Conservation (phyloP, 1,140 invertebrate genomes). For the Diprion similis region DNA sequence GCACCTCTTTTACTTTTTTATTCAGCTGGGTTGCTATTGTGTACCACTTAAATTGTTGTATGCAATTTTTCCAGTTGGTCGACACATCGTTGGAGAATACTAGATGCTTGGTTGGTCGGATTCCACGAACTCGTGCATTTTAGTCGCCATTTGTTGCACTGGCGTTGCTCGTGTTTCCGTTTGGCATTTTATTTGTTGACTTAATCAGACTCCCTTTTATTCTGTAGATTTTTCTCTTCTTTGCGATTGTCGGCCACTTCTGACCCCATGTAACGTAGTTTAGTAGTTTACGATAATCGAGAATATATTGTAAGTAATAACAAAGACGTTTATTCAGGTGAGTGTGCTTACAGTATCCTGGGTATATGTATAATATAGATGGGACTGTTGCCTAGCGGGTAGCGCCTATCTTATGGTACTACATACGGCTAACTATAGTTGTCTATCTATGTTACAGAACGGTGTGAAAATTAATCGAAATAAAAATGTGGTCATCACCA, state of each 20-base stretch:
- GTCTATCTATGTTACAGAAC: neutral
- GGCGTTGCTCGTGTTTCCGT: neutral
- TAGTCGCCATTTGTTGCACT: neutral
- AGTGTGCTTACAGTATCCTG: no score
- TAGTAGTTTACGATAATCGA: neutral
- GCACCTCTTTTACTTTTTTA: slow-evolving; percentile 3
- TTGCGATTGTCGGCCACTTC: neutral
- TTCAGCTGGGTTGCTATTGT: slow-evolving; percentile 13
- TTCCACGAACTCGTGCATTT: neutral
- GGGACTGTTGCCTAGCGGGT: no score
- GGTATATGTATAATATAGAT: no score
- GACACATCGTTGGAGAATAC: slow-evolving; percentile 10
- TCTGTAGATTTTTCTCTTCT: neutral
- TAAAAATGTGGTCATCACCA: no score
- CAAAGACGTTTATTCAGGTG: no score
- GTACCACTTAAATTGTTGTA: slow-evolving; percentile 21
- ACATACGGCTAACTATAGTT: neutral
- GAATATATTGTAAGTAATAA: no score
- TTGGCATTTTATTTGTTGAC: neutral
- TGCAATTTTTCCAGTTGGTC: slow-evolving; percentile 15
- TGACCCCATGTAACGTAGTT: neutral
- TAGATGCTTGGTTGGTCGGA: slow-evolving; percentile 10
- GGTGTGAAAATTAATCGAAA: no score
- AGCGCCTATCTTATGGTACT: no score
- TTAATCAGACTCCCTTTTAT: neutral